Base-by-base conservation (phyloP, 2,888 invertebrate genomes). In the Amphipyra tragopoginis region DNA sequence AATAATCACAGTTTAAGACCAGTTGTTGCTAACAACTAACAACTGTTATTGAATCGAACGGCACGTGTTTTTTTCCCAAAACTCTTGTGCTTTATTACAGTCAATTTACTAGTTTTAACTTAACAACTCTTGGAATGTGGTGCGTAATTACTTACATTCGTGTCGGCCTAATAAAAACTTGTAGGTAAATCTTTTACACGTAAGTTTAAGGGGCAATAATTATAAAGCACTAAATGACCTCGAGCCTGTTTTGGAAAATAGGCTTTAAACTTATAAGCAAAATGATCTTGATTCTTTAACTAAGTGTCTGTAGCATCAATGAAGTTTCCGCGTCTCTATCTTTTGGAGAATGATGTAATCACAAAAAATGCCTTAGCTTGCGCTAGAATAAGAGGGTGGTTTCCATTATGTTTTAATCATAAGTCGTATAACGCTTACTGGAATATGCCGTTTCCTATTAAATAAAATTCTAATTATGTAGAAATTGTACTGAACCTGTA, bases 101-200 rank as follows among this genome's bases (percentile, higher is more conserved):
- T 47, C 77, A 80, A 81, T 82, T 85, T 80, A 76, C 65, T 79
- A 75, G 65, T 78, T 84, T 77, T 75, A 75, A 79, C 68, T 75
- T 82, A 81, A 82, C 73, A 80, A 85, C 77, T 76, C 62, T 29
- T 21, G 49, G 62, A 74, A 80, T 78, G 73, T 62, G 70, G 67
- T 77, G 74, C 65, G 74, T 79, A 82, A 85, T 86, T 82, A 81
- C 64, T 68, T 68, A 75, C 44, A 72, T 71, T 72, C 55, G 66
- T 66, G 74, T 45, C 36, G 60, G 49, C 14, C 47, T 33, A 26
- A 62, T 51, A 73, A 48, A 75, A 64, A 63, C 36, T 67, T 60
- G 13, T 66, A 57, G 21, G 13, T 52, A 56, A 21, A 21, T 21
- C 21, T 21, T 45, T 62, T 6, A 39, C 7, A 5, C 5, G n/a